Conservation (phyloP, 2,888 invertebrate genomes). For the Platycnemis pennipes region DNA sequence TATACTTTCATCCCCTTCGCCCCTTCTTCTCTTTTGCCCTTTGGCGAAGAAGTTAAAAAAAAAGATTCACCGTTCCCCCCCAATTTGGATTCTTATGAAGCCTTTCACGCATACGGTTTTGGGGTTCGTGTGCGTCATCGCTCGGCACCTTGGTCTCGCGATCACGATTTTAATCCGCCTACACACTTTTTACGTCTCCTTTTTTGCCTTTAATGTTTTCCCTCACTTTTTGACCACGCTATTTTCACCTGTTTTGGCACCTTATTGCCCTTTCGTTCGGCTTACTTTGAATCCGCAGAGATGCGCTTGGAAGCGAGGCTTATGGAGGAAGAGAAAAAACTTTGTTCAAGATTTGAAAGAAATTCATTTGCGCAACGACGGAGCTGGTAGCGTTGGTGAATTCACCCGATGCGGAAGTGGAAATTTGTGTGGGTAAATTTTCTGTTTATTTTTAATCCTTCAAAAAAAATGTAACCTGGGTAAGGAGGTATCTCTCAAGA, state of each 20-base stretch:
- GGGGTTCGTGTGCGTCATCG: background rate
- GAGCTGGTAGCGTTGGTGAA: no score
- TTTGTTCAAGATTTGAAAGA: no score
- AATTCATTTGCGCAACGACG: no score
- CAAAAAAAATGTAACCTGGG: no score
- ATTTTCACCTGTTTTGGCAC: background rate
- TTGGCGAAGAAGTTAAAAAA: background rate
- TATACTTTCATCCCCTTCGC: slow-evolving; percentile 59
- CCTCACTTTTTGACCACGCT: background rate
- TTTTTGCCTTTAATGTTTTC: background rate
- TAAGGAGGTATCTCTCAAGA: no score
- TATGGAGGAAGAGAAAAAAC: no score
- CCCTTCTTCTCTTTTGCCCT: slow-evolving; percentile 59
- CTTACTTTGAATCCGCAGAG: no score
- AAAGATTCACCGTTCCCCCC: background rate
- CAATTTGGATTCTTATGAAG: background rate
- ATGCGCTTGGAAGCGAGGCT: no score
- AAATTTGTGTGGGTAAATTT: no score
- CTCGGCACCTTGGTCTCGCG: background rate
- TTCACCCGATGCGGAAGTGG: no score
- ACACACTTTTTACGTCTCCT: background rate
- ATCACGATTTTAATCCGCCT: background rate
- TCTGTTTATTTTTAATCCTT: no score
- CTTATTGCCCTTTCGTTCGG: background rate
- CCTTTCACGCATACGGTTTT: background rate